Percentiles rank a stretch among this genome's conserved stretches.
Evolutionary conservation across 2,113 vertebrate species (phyloP).

Genomic region (Gopherus flavomarginatus): DNA sequence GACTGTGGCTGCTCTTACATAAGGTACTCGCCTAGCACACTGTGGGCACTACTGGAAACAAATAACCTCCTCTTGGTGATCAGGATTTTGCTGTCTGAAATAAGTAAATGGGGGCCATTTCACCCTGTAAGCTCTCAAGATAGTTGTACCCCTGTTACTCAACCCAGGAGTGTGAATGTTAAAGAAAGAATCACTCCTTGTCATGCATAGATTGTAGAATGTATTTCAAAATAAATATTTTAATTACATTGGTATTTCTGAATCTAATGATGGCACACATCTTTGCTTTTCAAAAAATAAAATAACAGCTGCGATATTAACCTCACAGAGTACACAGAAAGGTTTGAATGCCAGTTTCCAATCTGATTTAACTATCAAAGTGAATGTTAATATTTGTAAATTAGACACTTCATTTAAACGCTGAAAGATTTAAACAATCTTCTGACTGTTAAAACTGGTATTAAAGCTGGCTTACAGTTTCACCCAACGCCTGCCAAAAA

Average conservation of each 20-base stretch:
- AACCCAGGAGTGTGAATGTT: neutral
- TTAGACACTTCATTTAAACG: neutral
- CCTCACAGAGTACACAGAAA: accelerated
- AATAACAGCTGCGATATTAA: neutral
- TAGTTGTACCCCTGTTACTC: neutral
- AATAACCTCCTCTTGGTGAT: neutral
- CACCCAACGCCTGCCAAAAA: neutral
- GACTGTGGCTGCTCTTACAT: neutral
- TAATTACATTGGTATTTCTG: neutral
- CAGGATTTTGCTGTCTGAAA: neutral
- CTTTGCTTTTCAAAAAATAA: neutral
- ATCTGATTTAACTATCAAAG: neutral
- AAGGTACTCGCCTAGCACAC: neutral
- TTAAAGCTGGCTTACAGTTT: neutral
- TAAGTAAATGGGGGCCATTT: neutral
- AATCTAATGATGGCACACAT: neutral
- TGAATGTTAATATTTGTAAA: neutral
- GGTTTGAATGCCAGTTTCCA: neutral
- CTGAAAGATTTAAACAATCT: neutral
- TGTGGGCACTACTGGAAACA: neutral
- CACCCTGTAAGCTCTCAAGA: neutral
- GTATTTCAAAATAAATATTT: neutral
- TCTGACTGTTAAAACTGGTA: neutral
- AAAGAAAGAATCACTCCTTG: slow-evolving; percentile 7
- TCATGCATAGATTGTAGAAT: neutral